phyloP scores from a whole-genome alignment of 2,888 invertebrate genomes.

The Alsophila aescularia region DNA sequence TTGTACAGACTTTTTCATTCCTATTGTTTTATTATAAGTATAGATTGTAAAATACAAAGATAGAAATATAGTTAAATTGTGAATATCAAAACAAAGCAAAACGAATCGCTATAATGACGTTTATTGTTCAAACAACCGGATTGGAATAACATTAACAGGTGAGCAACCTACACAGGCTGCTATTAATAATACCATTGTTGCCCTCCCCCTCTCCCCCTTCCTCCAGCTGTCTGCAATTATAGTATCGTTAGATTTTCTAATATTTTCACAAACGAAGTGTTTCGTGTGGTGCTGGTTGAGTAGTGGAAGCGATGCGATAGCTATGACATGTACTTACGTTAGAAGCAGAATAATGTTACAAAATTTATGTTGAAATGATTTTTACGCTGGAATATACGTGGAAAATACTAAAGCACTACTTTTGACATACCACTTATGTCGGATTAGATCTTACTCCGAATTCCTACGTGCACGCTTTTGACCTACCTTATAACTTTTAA shows the following conservation, averaged over 20 bases:
- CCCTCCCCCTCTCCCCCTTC: not conserved
- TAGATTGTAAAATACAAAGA: no score
- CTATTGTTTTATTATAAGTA: no score
- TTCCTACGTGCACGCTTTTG: no score
- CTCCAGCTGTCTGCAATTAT: conserved; percentile 25
- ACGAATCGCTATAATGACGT: not conserved
- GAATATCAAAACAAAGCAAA: conserved; percentile 3
- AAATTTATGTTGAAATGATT: no score
- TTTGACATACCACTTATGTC: no score
- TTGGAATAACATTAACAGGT: not conserved
- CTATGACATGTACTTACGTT: no score
- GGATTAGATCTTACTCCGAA: no score
- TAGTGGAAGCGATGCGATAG: conserved; percentile 2
- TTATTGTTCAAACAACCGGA: not conserved
- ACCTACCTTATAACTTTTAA: no score
- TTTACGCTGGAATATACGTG: no score
- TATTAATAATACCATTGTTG: not conserved
- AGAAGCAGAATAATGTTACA: no score
- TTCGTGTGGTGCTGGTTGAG: not conserved
- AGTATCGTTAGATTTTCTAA: conserved; percentile 35
- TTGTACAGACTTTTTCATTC: no score
- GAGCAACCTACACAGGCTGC: conserved; percentile 17
- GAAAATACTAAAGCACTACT: no score
- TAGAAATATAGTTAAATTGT: not conserved
- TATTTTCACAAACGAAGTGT: conserved; percentile 18